A percentile compares a stretch with the other conserved stretches of the same genome.
Evolutionary conservation across 2,888 invertebrate species (phyloP).

Genomic region (Drosophila subsilvestris): DNA sequence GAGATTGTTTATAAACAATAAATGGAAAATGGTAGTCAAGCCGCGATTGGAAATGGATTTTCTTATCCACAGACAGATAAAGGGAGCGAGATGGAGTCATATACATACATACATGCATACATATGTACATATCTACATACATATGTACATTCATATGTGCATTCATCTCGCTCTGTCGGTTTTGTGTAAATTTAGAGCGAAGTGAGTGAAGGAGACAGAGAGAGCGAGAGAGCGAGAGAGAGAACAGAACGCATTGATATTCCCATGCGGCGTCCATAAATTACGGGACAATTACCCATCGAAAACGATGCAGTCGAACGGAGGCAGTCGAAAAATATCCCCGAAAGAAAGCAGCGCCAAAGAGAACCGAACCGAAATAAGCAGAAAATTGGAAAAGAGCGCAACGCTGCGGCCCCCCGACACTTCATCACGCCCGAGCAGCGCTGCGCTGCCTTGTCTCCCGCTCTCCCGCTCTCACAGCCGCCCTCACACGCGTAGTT

Average conservation of each 20-base stretch:
- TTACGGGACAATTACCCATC: slow-evolving; percentile 73
- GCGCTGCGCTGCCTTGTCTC: slow-evolving; percentile 5
- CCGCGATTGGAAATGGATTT: slow-evolving; percentile 12
- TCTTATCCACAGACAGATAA: background rate
- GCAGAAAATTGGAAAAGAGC: slow-evolving; percentile 60
- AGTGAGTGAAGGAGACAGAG: background rate
- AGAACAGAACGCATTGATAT: slow-evolving; percentile 69
- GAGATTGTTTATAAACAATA: slow-evolving; percentile 51
- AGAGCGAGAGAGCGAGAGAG: slow-evolving; percentile 49
- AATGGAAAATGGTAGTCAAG: slow-evolving; percentile 9
- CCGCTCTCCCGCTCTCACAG: slow-evolving; percentile 22
- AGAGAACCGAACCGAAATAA: slow-evolving; percentile 20
- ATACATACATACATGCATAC: too few relatives aligned
- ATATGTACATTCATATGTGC: background rate
- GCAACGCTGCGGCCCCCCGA: slow-evolving; percentile 42
- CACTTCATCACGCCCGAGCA: slow-evolving; percentile 65
- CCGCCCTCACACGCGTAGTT: slow-evolving; percentile 75
- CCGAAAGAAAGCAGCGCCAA: slow-evolving; percentile 32
- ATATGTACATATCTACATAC: too few relatives aligned
- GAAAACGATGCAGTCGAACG: slow-evolving; percentile 42
- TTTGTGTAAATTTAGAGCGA: slow-evolving; percentile 39
- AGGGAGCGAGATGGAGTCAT: background rate
- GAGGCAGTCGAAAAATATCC: slow-evolving; percentile 5
- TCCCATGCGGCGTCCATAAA: slow-evolving; percentile 77
- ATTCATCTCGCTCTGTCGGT: slow-evolving; percentile 4